Evolutionary conservation across 92 coral and sea anemone species (phyloP).

Genomic region (Micromussa lordhowensis): DNA sequence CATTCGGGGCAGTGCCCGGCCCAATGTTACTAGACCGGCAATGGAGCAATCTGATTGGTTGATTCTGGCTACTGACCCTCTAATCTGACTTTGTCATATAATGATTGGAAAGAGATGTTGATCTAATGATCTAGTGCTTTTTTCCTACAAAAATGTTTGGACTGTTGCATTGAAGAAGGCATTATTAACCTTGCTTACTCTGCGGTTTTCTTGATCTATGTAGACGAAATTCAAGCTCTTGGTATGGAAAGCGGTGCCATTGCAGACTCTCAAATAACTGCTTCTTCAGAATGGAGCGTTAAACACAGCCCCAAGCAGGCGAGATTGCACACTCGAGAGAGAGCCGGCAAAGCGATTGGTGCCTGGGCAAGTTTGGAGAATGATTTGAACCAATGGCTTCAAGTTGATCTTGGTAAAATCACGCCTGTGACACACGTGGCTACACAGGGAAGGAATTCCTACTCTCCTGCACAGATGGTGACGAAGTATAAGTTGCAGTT

Average conservation of each 20-base stretch:
- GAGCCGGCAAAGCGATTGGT: not conserved
- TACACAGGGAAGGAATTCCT: constrained; percentile 18
- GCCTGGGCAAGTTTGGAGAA: not conserved
- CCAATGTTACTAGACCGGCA: no score
- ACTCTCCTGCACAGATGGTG: not conserved
- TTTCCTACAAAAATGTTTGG: no score
- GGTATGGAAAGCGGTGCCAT: constrained; percentile 48
- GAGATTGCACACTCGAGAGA: not conserved
- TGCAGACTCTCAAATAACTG: constrained; percentile 22
- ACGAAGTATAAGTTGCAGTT: constrained; percentile 11
- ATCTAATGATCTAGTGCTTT: no score
- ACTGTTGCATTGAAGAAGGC: no score
- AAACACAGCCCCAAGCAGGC: not conserved
- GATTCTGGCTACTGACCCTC: no score
- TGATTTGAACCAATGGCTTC: constrained; percentile 27
- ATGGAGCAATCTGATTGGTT: no score
- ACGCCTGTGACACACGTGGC: constrained; percentile 10
- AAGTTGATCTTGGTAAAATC: constrained; percentile 12
- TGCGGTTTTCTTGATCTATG: not conserved
- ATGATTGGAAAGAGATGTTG: no score
- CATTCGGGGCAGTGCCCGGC: no score
- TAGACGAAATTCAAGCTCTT: constrained; percentile 20
- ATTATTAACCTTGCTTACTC: no score
- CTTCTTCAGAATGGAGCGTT: constrained; percentile 1
- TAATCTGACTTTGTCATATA: no score